A percentile compares a stretch with the other conserved stretches of the same genome.
Conservation (phyloP, 2,797 vertebrate genomes). For the Pachyuromys duprasi region DNA sequence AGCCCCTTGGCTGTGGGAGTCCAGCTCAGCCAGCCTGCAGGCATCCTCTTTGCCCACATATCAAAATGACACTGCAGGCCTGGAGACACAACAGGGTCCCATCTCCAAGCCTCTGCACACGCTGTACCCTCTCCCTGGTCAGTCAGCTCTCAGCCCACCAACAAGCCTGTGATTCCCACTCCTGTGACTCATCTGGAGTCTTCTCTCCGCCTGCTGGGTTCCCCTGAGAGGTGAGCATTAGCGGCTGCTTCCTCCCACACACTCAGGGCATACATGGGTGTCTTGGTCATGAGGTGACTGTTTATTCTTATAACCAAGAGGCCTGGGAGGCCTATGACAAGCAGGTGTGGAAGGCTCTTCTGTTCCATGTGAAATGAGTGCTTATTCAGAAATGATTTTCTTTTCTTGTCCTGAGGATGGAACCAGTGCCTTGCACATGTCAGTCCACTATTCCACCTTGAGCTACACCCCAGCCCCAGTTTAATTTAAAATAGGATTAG, state of each 20-base stretch:
- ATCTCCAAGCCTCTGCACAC: background rate
- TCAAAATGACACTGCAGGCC: background rate
- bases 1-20: accelerated
- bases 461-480: background rate
- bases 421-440: background rate
- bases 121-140: background rate
- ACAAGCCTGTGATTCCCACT: background rate
- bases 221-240: background rate
- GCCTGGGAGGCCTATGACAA: background rate
- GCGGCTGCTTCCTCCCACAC: background rate
- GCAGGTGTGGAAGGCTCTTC: background rate
- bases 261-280: background rate
- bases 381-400: background rate
- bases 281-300: background rate
- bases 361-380: conserved; percentile 4
- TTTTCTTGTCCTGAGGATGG: background rate
- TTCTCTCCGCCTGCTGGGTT: background rate
- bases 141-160: background rate
- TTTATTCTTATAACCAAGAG: background rate
- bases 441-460: background rate
- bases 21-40: background rate
- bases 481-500: background rate
- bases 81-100: background rate
- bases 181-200: background rate
- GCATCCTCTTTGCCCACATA: background rate